Percentiles rank a stretch among this genome's conserved stretches.
Conservation (phyloP, 2,888 invertebrate genomes). For the Rhabditophanes sp. region DNA sequence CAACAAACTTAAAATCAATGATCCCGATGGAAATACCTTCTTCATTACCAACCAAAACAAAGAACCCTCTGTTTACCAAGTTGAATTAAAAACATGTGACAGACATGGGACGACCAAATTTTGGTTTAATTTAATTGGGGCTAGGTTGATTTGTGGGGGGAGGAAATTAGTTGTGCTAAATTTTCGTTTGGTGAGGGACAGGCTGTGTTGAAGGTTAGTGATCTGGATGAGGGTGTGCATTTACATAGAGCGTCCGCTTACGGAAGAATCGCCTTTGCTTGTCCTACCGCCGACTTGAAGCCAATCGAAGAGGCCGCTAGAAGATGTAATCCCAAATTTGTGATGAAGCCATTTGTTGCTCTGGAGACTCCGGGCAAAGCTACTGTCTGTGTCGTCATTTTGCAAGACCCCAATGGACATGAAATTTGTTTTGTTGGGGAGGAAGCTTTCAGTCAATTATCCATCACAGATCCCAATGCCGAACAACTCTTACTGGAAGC, state of each 20-base stretch:
- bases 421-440: slow-evolving; percentile 98
- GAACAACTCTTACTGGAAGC: slow-evolving; percentile 58
- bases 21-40: slow-evolving; percentile 83
- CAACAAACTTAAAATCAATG: slow-evolving; percentile 53
- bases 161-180: no score
- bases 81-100: no score
- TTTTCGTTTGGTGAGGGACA: no score
- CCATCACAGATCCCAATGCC: slow-evolving; percentile 64
- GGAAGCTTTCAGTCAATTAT: slow-evolving; percentile 74
- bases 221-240: slow-evolving; percentile 43
- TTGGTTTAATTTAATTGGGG: no score
- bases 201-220: slow-evolving; percentile 61
- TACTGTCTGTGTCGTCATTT: slow-evolving; percentile 80
- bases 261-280: slow-evolving; percentile 83
- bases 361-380: slow-evolving; percentile 93
- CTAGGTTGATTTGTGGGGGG: no score
- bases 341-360: slow-evolving; percentile 74
- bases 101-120: no score
- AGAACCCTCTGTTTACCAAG: no score
- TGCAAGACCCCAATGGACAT: slow-evolving; percentile 88
- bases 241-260: slow-evolving; percentile 74
- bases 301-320: slow-evolving; percentile 54
- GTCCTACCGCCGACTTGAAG: slow-evolving; percentile 52
- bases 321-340: slow-evolving; percentile 55
- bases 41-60: slow-evolving; percentile 57